Conservation (phyloP, 2,113 vertebrate genomes). For the Microtus pennsylvanicus region DNA sequence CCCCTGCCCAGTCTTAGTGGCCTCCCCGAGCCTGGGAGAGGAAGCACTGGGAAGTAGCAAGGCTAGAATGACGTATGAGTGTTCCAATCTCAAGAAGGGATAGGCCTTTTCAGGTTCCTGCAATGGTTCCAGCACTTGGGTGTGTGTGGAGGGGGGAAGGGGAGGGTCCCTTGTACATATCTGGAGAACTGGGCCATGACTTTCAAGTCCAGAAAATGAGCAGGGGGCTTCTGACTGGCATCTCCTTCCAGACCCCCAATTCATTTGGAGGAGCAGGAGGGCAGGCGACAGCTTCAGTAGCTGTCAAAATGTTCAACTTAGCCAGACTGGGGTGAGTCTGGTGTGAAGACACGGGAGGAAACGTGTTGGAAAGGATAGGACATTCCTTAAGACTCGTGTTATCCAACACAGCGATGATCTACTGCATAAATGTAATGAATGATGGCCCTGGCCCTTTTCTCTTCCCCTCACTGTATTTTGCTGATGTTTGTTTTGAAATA, state of each 20-base stretch:
- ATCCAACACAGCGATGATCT: background rate
- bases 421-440: background rate
- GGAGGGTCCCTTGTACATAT: background rate
- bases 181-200: background rate
- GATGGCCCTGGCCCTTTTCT: background rate
- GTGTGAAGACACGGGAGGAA: background rate
- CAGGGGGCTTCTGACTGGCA: background rate
- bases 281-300: background rate
- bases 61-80: background rate
- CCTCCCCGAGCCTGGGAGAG: background rate
- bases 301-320: background rate
- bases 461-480: background rate
- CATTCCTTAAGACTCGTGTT: background rate
- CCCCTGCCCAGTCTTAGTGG: background rate
- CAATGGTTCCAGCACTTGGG: background rate
- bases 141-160: fast-evolving
- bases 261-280: background rate
- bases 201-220: background rate
- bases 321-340: background rate
- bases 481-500: background rate
- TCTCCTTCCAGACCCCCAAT: background rate
- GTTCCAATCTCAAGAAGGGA: background rate
- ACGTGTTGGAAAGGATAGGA: background rate
- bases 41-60: background rate
- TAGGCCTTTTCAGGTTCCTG: background rate